Conservation (phyloP, 2,797 vertebrate genomes). For the Parauchenoglanis ngamensis region DNA sequence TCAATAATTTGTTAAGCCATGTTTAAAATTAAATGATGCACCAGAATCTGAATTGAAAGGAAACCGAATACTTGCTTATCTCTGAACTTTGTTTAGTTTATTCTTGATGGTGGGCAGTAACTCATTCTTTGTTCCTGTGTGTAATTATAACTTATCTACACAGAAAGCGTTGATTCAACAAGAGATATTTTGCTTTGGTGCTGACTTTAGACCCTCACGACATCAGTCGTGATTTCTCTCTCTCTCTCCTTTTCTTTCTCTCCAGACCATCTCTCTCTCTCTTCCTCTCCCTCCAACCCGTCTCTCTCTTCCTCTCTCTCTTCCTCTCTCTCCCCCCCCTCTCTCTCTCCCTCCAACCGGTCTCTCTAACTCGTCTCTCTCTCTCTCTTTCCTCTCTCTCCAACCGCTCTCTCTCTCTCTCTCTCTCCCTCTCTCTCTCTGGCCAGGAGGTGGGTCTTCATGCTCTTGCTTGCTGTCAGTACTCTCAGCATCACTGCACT, state of each 20-base stretch:
- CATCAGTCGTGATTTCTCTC: slow-evolving; percentile 17
- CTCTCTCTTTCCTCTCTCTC: not conserved
- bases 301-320: not conserved
- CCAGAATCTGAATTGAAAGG: not conserved
- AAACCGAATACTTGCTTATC: not conserved
- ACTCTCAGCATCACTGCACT: slow-evolving; percentile 71
- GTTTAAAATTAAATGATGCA: not conserved
- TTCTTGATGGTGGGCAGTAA: not conserved
- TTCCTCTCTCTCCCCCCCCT: not conserved
- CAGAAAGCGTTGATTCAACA: not conserved
- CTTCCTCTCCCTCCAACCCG: not conserved
- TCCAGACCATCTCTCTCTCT: not conserved
- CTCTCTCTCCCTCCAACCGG: not conserved
- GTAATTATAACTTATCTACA: not conserved
- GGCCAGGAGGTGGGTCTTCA: slow-evolving; percentile 95
- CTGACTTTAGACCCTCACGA: slow-evolving; percentile 28
- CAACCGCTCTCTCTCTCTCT: not conserved
- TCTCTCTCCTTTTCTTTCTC: not conserved
- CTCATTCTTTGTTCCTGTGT: not conserved
- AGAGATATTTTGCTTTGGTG: not conserved
- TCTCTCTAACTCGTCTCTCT: not conserved
- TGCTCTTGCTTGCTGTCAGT: slow-evolving; percentile 75
- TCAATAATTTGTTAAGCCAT: not conserved
- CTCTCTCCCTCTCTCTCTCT: slow-evolving; percentile 74
- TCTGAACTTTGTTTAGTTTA: not conserved